Conservation (phyloP, 2,797 vertebrate species). For the Arnoldichthys spilopterus region DNA sequence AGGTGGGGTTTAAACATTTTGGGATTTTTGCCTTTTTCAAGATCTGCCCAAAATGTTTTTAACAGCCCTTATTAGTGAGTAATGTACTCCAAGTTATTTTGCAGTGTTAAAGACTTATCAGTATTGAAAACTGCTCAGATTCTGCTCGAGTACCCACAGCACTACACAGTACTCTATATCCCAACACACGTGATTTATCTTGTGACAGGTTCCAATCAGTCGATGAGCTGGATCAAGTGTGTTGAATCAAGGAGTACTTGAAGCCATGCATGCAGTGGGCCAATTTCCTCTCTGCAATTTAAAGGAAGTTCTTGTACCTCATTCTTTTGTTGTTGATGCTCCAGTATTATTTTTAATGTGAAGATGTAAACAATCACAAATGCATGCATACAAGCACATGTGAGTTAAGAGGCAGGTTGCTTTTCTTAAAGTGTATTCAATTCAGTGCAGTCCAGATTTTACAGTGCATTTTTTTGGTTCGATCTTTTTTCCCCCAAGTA, state of each 20-base stretch:
- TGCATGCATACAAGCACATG: too few species aligned
- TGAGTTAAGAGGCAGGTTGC: constrained; percentile 12
- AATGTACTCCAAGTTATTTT: constrained; percentile 53
- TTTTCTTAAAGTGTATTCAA: constrained; percentile 58
- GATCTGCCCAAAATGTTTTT: constrained; percentile 52
- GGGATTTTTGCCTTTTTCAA: constrained; percentile 1
- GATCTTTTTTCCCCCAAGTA: constrained; percentile 63
- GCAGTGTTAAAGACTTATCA: background rate
- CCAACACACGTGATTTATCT: background rate
- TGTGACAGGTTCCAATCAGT: background rate
- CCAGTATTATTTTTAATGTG: constrained; percentile 39
- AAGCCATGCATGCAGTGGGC: constrained; percentile 22
- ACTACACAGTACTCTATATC: background rate
- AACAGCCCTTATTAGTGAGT: constrained; percentile 56
- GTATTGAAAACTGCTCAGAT: background rate
- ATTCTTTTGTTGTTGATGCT: constrained; percentile 47
- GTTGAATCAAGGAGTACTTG: too few species aligned
- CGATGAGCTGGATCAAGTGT: too few species aligned
- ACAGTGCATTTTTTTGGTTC: constrained; percentile 60
- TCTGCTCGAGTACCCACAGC: background rate
- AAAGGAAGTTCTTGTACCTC: constrained; percentile 75
- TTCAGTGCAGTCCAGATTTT: constrained; percentile 73
- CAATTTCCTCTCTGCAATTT: constrained; percentile 64
- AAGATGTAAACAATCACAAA: too few species aligned
- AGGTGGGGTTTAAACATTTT: too few species aligned